These are phyloP conservation scores for Eulemur rubriventer DNA, from an alignment of 2,797 vertebrate genomes.

Conservation along the genomic window DNA sequence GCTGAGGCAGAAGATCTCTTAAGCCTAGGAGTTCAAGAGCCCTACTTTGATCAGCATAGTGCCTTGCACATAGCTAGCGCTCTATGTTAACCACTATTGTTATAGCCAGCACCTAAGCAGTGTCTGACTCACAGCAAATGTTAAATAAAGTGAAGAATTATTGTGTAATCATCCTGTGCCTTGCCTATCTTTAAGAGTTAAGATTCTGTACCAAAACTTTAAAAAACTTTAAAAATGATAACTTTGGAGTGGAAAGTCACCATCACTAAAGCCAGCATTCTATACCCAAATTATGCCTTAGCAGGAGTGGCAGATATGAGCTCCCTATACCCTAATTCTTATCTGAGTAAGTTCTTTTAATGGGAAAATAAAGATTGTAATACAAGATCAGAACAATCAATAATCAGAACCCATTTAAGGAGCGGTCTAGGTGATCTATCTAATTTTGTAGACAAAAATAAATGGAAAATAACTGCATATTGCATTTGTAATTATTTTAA, in stretches of 20 bases:
- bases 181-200: neutral
- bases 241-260: neutral
- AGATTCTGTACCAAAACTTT: neutral
- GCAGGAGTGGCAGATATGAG: neutral
- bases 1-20: neutral
- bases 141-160: neutral
- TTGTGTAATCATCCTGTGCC: neutral
- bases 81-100: neutral
- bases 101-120: neutral
- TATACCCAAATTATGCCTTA: neutral
- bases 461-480: neutral
- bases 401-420: neutral
- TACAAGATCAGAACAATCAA: neutral
- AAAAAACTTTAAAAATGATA: neutral
- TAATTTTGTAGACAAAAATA: conserved; percentile 33
- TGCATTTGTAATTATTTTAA: neutral
- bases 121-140: neutral
- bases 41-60: neutral
- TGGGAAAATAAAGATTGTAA: neutral
- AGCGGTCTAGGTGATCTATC: neutral
- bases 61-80: neutral
- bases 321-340: neutral
- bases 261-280: neutral
- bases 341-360: neutral
- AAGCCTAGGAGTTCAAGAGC: neutral